Percentiles rank a stretch among this genome's conserved stretches.
Evolutionary conservation across 2,113 vertebrate species (phyloP).

Genomic region (Collichthys lucidus): DNA sequence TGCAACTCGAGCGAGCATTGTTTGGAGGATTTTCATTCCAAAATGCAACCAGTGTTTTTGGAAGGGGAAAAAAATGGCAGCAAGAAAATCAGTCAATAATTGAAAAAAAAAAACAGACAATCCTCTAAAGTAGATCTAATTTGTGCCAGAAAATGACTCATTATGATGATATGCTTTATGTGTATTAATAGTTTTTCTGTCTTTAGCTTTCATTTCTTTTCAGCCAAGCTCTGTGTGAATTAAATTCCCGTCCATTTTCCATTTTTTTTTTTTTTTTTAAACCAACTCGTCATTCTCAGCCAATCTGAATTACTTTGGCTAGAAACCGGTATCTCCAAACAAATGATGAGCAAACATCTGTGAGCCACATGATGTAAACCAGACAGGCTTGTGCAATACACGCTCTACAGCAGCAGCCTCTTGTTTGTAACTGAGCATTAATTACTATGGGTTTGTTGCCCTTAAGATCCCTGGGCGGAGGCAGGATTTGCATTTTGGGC

Average conservation of each 20-base stretch:
- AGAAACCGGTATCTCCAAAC: conserved; percentile 38
- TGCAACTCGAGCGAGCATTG: background rate
- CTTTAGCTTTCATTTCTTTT: background rate
- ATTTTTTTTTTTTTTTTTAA: conserved; percentile 1
- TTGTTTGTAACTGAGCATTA: conserved; percentile 54
- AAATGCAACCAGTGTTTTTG: background rate
- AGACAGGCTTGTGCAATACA: conserved; percentile 41
- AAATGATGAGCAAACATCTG: conserved; percentile 64
- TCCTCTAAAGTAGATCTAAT: conserved; percentile 11
- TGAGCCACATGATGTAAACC: conserved; percentile 52
- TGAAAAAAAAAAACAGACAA: background rate
- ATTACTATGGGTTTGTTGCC: conserved; percentile 56
- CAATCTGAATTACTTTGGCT: background rate
- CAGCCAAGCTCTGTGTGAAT: background rate
- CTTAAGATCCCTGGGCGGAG: conserved; percentile 46
- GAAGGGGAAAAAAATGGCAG: background rate
- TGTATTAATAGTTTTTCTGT: conserved; percentile 16
- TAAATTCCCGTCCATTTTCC: conserved; percentile 3
- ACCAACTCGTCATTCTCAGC: background rate
- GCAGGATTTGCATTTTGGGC: conserved; percentile 72
- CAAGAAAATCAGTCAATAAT: background rate
- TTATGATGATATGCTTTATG: conserved; percentile 5
- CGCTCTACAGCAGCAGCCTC: conserved; percentile 25
- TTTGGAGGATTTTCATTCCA: background rate
- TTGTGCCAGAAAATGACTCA: conserved; percentile 14